These are phyloP conservation scores for Colletes latitarsis DNA, from an alignment of 1,140 invertebrate species.

Conservation along the genomic window DNA sequence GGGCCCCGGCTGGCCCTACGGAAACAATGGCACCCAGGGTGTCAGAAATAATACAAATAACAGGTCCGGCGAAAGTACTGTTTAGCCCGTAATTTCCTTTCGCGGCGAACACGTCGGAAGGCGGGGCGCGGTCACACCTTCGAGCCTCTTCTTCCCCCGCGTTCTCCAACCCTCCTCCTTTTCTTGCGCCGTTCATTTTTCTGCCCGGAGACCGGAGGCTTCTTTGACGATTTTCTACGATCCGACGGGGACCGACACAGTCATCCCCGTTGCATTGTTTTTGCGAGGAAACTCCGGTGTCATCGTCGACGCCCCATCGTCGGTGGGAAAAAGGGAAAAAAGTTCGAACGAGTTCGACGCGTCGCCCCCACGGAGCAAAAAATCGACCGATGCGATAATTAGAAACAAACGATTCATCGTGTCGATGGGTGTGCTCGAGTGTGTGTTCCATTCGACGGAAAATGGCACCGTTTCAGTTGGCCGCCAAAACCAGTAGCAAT, in stretches of 20 bases:
- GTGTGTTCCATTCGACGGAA: no score
- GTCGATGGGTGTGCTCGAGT: no score
- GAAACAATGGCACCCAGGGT: conserved; percentile 72
- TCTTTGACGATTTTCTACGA: conserved; percentile 68
- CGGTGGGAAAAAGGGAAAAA: conserved; percentile 10
- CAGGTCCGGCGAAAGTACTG: conserved; percentile 60
- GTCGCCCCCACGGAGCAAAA: no score
- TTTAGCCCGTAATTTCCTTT: conserved; percentile 73
- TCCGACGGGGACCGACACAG: conserved; percentile 59
- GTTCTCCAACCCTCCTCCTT: conserved; percentile 22
- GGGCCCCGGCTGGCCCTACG: conserved; percentile 2
- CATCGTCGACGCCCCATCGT: conserved; percentile 60
- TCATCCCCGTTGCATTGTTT: conserved; percentile 77
- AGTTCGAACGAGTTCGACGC: no score
- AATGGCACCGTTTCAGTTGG: no score
- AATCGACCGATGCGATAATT: no score
- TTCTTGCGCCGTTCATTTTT: conserved; percentile 50
- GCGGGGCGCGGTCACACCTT: conserved; percentile 78
- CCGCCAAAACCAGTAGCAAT: no score
- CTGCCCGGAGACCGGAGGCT: neutral
- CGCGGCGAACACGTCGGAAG: conserved; percentile 58
- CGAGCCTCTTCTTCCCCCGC: conserved; percentile 24
- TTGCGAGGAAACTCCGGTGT: conserved; percentile 75
- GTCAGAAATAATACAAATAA: conserved; percentile 74
- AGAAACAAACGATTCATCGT: no score